Evolutionary conservation across 2,113 vertebrate genomes (phyloP).

Genomic region (Scolopax mira): DNA sequence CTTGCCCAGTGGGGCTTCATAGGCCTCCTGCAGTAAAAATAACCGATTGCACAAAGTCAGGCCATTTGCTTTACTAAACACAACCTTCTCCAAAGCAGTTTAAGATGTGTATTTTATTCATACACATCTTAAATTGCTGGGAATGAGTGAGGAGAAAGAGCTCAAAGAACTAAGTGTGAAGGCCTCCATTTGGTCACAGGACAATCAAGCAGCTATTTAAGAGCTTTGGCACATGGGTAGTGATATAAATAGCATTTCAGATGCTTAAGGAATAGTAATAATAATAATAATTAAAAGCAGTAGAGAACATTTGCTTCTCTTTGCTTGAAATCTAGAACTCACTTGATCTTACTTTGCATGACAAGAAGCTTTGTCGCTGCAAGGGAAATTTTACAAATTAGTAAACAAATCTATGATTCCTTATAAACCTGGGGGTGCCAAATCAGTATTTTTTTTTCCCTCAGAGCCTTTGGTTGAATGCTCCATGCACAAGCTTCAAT

Average conservation of each 20-base stretch:
- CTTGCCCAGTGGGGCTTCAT: background rate
- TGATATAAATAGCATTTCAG: background rate
- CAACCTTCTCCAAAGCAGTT: background rate
- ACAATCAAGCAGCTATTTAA: background rate
- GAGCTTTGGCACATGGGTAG: background rate
- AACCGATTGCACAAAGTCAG: background rate
- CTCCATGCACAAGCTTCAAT: background rate
- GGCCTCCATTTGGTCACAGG: background rate
- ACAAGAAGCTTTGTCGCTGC: background rate
- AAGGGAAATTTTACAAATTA: background rate
- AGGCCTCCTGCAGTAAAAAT: background rate
- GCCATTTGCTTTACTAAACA: conserved; percentile 13
- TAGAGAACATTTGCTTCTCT: background rate
- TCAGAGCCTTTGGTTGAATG: background rate
- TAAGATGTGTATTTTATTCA: background rate
- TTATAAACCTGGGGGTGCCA: background rate
- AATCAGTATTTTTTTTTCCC: background rate
- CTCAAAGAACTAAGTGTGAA: background rate
- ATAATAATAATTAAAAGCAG: background rate
- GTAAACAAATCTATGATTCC: background rate
- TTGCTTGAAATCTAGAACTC: background rate
- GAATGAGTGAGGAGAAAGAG: background rate
- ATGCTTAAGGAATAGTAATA: background rate
- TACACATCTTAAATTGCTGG: background rate
- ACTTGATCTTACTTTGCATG: background rate